Base-by-base conservation (phyloP, 2,888 invertebrate genomes). In the Melolontha melolontha region DNA sequence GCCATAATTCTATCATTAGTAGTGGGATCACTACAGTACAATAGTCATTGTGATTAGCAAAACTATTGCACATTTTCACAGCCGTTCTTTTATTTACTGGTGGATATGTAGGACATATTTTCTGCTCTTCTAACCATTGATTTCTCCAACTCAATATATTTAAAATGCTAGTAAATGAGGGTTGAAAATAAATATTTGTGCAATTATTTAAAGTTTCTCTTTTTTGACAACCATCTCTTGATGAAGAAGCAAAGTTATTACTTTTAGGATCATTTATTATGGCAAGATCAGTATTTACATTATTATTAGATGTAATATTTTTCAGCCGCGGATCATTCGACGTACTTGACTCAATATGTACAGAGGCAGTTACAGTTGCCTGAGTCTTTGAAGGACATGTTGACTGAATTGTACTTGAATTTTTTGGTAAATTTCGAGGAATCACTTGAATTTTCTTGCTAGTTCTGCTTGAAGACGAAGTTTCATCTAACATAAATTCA, bases 1-100 rank as follows among this genome's bases (percentile, higher is more conserved):
- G 86, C 91, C 91, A 91, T 50, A 88, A 85, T 79, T 91, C 90
- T 79, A 89, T 83, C 5, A 89, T 79, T 50, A 90, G 80, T 62
- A 90, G 79, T 55, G 89, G 88, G 14, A 86, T 84, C 57, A 88
- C 82, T 49, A 86, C 81, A 57, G 86, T 85, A 73, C 79, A 84
- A 80, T 92, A 93, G 69, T 90, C 87, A 8, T 84, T 81, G 75
- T 87, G 89, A 52, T 82, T 86, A 2, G 76, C 76, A 78, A 90
- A 92, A 16, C 82, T 80, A 75, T 85, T 85, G 12, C 88, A 84
- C 74, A 91, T 85, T 4, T 86, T 85, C 74, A 85, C 78, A 1
- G 90, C 81, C 4, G 84, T 78, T 49, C 84, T 83, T 52, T 80
- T 79, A 27, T 85, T 84, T 27, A 89, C 86, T 5, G 89, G 86